Conservation (phyloP, 2,888 invertebrate species). For the Netelia fuscicornis region DNA sequence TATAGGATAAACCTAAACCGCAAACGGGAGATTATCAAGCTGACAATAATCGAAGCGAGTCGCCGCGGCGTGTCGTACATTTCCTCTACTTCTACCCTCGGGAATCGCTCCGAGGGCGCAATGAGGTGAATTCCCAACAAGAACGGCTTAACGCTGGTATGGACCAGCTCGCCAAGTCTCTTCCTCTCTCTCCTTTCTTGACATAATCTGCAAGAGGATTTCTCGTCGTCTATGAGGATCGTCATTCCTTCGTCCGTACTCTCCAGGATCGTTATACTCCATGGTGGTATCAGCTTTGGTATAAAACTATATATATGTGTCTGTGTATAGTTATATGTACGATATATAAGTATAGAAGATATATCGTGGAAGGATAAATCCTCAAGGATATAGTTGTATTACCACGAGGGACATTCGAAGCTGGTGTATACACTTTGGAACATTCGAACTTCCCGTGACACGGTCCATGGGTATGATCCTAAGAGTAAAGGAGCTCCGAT, state of each 20-base stretch:
- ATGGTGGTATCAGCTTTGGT: constrained; percentile 43
- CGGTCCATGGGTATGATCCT: constrained; percentile 51
- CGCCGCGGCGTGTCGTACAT: constrained; percentile 16
- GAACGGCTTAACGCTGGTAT: constrained; percentile 59
- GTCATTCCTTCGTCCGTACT: constrained; percentile 51
- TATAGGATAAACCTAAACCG: background rate
- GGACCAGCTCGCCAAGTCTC: constrained; percentile 42
- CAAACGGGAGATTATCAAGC: constrained; percentile 48
- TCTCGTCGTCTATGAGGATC: constrained; percentile 55
- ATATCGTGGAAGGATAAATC: constrained; percentile 57
- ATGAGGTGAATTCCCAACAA: constrained; percentile 62
- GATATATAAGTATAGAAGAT: constrained; percentile 4
- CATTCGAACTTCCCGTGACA: constrained; percentile 42
- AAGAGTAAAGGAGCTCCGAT: constrained; percentile 29
- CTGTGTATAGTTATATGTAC: background rate
- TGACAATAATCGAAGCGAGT: constrained; percentile 51
- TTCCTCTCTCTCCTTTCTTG: constrained; percentile 20
- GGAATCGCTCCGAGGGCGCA: constrained; percentile 29
- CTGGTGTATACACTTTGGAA: constrained; percentile 60
- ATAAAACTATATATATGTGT: constrained; percentile 18
- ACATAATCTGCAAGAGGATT: constrained; percentile 63
- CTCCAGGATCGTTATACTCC: constrained; percentile 29
- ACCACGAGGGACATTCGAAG: constrained; percentile 52
- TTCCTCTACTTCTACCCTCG: constrained; percentile 17
- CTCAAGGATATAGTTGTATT: constrained; percentile 56